phyloP scores from a whole-genome alignment of 2,797 vertebrate species.

The Lophius americanus region DNA sequence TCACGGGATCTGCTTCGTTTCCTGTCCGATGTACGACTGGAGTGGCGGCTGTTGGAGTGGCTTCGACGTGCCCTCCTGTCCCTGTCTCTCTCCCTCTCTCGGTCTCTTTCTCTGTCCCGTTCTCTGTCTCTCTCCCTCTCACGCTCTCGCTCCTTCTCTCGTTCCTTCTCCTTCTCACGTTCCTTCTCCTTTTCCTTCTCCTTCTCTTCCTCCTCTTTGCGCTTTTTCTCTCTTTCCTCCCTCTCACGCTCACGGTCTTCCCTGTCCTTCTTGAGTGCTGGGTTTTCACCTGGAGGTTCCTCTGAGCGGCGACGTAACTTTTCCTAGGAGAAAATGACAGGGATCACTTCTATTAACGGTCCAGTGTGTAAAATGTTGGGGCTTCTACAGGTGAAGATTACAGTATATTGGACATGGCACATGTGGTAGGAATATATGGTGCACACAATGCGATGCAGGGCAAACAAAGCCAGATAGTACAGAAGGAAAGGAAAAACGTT shows the following conservation, averaged over 20 bases:
- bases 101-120: constrained; percentile 84
- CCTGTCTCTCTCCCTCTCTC: constrained; percentile 84
- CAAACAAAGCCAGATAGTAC: too few relatives aligned
- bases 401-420: too few relatives aligned
- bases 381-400: too few relatives aligned
- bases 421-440: too few relatives aligned
- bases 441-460: too few relatives aligned
- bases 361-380: too few relatives aligned
- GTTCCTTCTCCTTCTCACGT: constrained; percentile 85
- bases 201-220: constrained; percentile 80
- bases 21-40: constrained; percentile 92
- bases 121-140: constrained; percentile 86
- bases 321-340: constrained; percentile 67
- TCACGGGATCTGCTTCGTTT: constrained; percentile 92
- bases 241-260: constrained; percentile 82
- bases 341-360: background rate
- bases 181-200: constrained; percentile 85
- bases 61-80: constrained; percentile 90
- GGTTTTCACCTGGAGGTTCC: constrained; percentile 90
- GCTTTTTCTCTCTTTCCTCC: constrained; percentile 83
- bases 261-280: constrained; percentile 85
- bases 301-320: constrained; percentile 85
- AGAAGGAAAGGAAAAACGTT: too few relatives aligned
- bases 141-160: constrained; percentile 86
- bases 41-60: constrained; percentile 93